Evolutionary conservation across 2,888 invertebrate genomes (phyloP).

Genomic region (Sylvicola cinctus): DNA sequence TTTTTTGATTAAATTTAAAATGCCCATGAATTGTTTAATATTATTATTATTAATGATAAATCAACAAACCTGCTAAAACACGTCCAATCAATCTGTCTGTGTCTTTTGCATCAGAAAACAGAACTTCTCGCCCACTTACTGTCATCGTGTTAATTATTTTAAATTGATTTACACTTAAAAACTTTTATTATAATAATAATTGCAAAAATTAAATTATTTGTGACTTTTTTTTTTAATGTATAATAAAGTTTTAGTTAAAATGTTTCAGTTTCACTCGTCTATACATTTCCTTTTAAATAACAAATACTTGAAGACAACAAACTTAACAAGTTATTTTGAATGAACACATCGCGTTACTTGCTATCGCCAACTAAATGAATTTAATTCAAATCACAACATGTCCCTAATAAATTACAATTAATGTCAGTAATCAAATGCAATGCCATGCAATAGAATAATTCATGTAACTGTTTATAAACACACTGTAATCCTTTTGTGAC

Average conservation of each 20-base stretch:
- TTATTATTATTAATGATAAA: neutral
- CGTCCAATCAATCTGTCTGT: constrained; percentile 23
- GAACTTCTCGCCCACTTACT: constrained; percentile 22
- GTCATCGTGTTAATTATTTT: constrained; percentile 18
- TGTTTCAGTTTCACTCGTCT: constrained; percentile 3
- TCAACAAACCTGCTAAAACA: constrained; percentile 20
- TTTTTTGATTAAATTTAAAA: too few species aligned
- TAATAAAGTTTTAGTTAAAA: neutral
- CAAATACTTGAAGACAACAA: too few species aligned
- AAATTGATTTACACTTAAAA: neutral
- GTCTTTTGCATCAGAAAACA: constrained; percentile 12
- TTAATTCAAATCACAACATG: too few species aligned
- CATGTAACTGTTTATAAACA: too few species aligned
- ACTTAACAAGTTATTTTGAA: too few species aligned
- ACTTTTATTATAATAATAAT: neutral
- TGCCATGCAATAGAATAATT: too few species aligned
- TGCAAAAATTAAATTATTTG: neutral
- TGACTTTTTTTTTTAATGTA: neutral
- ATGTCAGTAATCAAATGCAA: too few species aligned
- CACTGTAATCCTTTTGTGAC: too few species aligned
- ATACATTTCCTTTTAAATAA: constrained; percentile 1
- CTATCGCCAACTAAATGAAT: too few species aligned
- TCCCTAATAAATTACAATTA: too few species aligned
- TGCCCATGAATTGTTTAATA: too few species aligned
- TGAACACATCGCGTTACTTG: too few species aligned